Percentiles rank a stretch among this genome's conserved stretches.
phyloP scores from a whole-genome alignment of 2,797 vertebrate species.

The Phylloscopus collybita region DNA sequence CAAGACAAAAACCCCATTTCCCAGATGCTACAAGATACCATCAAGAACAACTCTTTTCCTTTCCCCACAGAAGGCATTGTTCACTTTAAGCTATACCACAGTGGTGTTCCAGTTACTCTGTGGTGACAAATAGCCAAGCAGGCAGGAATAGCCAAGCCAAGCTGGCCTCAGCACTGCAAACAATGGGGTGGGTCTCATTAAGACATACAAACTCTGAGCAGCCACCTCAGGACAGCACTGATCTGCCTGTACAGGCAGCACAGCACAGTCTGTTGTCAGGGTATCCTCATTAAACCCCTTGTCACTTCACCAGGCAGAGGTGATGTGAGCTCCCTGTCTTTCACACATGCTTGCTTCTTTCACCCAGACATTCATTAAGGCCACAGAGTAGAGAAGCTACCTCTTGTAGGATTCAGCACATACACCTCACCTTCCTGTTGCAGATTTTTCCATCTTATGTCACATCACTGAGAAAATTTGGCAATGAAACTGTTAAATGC shows the following conservation, averaged over 20 bases:
- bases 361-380: conserved; percentile 18
- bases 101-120: neutral
- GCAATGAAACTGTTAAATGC: conserved; percentile 34
- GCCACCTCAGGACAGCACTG: neutral
- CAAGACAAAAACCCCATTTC: neutral
- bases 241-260: neutral
- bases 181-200: neutral
- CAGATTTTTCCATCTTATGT: neutral
- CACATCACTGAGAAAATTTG: neutral
- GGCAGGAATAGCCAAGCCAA: neutral
- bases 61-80: neutral
- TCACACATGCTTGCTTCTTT: neutral
- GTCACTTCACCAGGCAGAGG: neutral
- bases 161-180: neutral
- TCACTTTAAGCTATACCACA: neutral
- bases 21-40: neutral
- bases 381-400: neutral
- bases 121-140: neutral
- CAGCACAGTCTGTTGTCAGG: neutral
- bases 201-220: neutral
- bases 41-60: neutral
- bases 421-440: neutral
- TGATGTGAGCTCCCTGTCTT: neutral
- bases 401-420: neutral
- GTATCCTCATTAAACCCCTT: neutral